Evolutionary conservation across 1,140 invertebrate genomes (phyloP).

Genomic region (Heterodera carotae): DNA sequence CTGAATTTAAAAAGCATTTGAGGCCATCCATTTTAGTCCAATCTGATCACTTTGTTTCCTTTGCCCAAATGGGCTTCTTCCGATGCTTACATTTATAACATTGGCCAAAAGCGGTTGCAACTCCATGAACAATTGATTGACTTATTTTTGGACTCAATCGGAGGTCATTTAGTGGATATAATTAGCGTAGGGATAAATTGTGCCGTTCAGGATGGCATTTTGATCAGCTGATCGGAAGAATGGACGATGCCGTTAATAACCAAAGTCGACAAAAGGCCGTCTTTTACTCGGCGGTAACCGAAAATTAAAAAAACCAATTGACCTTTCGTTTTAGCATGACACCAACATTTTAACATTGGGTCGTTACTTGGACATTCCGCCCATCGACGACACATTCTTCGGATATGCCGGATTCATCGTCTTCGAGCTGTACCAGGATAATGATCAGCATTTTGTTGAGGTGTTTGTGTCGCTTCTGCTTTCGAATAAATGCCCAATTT

Average conservation of each 20-base stretch:
- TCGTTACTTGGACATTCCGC: background rate
- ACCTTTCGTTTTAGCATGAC: slow-evolving; percentile 20
- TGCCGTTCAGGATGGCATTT: slow-evolving; percentile 19
- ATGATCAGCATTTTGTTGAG: slow-evolving; percentile 19
- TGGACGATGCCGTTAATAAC: slow-evolving; percentile 27
- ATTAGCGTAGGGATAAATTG: background rate
- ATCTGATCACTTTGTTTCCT: slow-evolving; percentile 2
- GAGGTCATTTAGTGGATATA: background rate
- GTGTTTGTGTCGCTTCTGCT: background rate
- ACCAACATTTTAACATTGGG: slow-evolving; percentile 34
- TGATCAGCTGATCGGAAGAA: slow-evolving; percentile 26
- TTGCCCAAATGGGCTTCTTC: slow-evolving; percentile 24
- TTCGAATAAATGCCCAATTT: background rate
- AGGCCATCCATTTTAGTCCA: slow-evolving; percentile 9
- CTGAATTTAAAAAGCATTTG: slow-evolving; percentile 22
- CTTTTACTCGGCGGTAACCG: slow-evolving; percentile 24
- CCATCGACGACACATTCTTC: slow-evolving; percentile 10
- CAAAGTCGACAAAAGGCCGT: slow-evolving; percentile 10
- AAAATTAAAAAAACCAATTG: background rate
- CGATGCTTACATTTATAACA: slow-evolving; percentile 13
- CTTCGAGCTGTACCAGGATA: slow-evolving; percentile 19
- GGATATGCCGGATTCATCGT: slow-evolving; percentile 8
- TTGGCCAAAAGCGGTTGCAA: background rate
- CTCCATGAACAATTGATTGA: slow-evolving; percentile 19
- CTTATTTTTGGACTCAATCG: slow-evolving; percentile 19